Base-by-base conservation (phyloP, 2,113 vertebrate species). In the Paracanthobrama guichenoti region DNA sequence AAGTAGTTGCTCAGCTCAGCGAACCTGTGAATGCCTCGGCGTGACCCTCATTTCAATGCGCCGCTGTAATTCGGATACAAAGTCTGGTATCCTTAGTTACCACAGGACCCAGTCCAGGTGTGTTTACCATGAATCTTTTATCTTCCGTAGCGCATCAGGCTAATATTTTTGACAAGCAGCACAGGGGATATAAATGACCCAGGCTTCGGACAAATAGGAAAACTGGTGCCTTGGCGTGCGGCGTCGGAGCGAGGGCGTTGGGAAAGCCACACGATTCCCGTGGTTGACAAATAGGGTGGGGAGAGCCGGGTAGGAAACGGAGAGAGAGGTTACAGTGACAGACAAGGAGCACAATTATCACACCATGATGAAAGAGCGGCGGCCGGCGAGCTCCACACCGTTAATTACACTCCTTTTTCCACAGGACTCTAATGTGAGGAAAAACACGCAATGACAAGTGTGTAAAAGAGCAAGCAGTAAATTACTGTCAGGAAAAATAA, bases 401-500 rank as follows among this genome's bases (percentile, higher is more conserved):
- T 97, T 99, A 99, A 99, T 99, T 99, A 99, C 97, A 95, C 96
- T 97, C 96, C 96, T 96, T 97, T 97, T 97, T 96, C 96, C 95
- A 95, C 96, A 95, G 95, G 95, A 96, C 97, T 97, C 96, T 98
- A 98, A 99, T 97, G 95, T 96, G 97, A 97, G 95, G 96, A 97
- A 97, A 98, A 99, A 99, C 96, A 98, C 92, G 91, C 95, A 92
- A 95, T 98, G 98, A 99, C 98, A 99, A 98, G 97, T 98, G 97
- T 97, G 97, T 96, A 97, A 98, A 99, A 99, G 98, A 99, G 97
- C 97, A 97, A 96, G 96, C 96, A 98, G 96, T 99, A 98, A 97
- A 98, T 99, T 99, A 99, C 97, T 98, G 98, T 98, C 98, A 97
- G 95, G 91, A 97, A 97, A 98, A 98, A 97, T 98, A 99, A 99